Evolutionary conservation across 2,888 invertebrate genomes (phyloP), one percentile per base, ranked within the genome.

Genomic region (Andrena haemorrhoa): DNA sequence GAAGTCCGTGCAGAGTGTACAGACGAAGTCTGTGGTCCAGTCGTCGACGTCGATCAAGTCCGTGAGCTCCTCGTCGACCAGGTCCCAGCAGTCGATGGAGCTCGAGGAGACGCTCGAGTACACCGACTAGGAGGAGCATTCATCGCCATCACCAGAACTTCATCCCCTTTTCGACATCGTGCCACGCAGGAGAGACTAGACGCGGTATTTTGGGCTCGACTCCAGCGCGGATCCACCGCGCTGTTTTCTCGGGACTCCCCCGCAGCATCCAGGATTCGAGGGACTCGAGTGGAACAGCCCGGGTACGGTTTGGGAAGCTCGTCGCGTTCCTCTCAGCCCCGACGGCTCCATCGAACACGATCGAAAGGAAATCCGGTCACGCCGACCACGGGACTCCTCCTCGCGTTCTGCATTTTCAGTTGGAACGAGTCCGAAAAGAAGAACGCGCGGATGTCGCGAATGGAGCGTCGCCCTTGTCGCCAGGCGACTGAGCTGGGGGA

Each of bases 51-150:
- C 94, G 53, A 89, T 94, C 79, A 93, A 94, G 79, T 94, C 94
- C 10, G 94, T 95, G 16, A 89, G 90, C 63, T 94, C 94, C 7
- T 94, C 94, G 33, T 94, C 94, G 29, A 96, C 96, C 84, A 96
- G 95, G 83, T 97, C 97, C 88, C 92, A 92, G 5, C 85, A 89
- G 56, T 97, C 97, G 0, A 96, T 97, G 93, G 95, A 92, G 88
- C 89, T 89, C 72, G 95, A 91, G 88, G 90, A 91, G 70, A 78
- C 88, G 53, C 83, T 92, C 68, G 92, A 92, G 68, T 93, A 92
- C 75, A 90, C 85, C 60, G 91, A 91, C 76, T 91, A 92, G 79
- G 69, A 49, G 66, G 33, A 63, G 12, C 63, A 33, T 7, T 20
- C 56, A 26, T 26, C 56, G 23, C 10, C 60, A 69, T 64, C 77